These are phyloP conservation scores for Cetoscarus ocellatus DNA, from an alignment of 2,797 vertebrate genomes.

Conservation along the genomic window DNA sequence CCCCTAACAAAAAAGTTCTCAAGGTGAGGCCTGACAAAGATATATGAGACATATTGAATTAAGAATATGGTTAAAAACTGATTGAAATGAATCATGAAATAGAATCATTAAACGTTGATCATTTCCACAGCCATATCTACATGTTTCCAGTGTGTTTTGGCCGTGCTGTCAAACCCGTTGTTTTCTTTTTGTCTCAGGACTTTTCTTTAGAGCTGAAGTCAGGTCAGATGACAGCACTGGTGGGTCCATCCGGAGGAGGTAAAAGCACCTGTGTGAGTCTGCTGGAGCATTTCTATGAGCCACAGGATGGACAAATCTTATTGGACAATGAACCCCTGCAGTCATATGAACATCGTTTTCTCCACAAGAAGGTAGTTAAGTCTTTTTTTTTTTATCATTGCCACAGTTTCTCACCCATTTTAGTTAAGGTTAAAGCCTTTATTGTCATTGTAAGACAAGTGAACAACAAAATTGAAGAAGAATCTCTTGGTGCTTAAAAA, in stretches of 20 bases:
- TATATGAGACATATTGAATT: no score
- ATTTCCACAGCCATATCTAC: background rate
- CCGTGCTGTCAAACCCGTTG: background rate
- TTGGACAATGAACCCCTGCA: slow-evolving; percentile 80
- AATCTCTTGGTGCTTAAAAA: no score
- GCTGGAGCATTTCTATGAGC: slow-evolving; percentile 88
- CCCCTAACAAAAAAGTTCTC: slow-evolving; percentile 74
- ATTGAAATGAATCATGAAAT: no score
- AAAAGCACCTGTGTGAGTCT: slow-evolving; percentile 90
- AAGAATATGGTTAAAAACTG: no score
- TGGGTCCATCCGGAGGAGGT: slow-evolving; percentile 88
- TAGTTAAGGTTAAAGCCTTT: no score
- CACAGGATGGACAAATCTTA: slow-evolving; percentile 79
- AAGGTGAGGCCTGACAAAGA: slow-evolving; percentile 73
- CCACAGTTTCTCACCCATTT: no score
- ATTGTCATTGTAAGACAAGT: no score
- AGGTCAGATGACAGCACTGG: slow-evolving; percentile 86
- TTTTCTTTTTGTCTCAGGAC: slow-evolving; percentile 63
- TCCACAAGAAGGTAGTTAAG: slow-evolving; percentile 75
- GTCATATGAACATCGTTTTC: slow-evolving; percentile 69
- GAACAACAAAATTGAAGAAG: no score
- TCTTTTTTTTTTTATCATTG: accelerated
- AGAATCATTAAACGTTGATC: no score
- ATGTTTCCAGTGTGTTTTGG: background rate
- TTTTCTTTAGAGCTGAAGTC: slow-evolving; percentile 87